A percentile compares a stretch with the other conserved stretches of the same genome.
Evolutionary conservation across 92 coral and sea anemone species (phyloP).

Genomic region (Zoanthus sociatus): DNA sequence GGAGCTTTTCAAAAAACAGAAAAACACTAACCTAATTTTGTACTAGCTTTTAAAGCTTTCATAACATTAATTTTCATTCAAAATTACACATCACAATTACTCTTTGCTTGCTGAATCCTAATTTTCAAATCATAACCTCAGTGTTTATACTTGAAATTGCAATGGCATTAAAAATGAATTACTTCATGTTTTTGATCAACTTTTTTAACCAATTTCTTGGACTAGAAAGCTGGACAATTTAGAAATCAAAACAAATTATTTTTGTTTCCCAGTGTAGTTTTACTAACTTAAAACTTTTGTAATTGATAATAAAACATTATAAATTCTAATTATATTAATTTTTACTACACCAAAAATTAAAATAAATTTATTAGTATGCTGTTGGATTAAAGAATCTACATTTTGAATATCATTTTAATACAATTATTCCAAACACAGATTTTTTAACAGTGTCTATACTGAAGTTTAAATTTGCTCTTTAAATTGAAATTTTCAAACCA

Average conservation of each 20-base stretch:
- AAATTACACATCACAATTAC: neutral
- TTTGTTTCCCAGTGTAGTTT: neutral
- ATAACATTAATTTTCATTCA: neutral
- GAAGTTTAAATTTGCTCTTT: too few species aligned
- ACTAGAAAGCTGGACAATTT: neutral
- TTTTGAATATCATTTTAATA: too few species aligned
- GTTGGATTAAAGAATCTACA: too few species aligned
- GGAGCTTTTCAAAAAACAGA: neutral
- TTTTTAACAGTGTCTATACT: too few species aligned
- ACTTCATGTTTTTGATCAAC: conserved; percentile 33
- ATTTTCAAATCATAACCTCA: neutral
- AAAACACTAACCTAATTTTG: neutral
- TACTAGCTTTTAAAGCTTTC: neutral
- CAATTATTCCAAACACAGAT: too few species aligned
- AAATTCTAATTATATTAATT: too few species aligned
- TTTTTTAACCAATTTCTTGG: conserved; percentile 20
- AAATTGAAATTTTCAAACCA: too few species aligned
- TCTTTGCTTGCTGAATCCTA: conserved; percentile 9
- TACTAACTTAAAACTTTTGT: neutral
- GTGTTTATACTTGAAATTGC: conserved; percentile 4
- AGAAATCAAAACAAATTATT: neutral
- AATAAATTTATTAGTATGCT: too few species aligned
- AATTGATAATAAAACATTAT: too few species aligned
- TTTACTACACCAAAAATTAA: too few species aligned
- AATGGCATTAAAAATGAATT: conserved; percentile 32